phyloP scores from a whole-genome alignment of 2,797 vertebrate genomes.

The Meriones psammophilus region DNA sequence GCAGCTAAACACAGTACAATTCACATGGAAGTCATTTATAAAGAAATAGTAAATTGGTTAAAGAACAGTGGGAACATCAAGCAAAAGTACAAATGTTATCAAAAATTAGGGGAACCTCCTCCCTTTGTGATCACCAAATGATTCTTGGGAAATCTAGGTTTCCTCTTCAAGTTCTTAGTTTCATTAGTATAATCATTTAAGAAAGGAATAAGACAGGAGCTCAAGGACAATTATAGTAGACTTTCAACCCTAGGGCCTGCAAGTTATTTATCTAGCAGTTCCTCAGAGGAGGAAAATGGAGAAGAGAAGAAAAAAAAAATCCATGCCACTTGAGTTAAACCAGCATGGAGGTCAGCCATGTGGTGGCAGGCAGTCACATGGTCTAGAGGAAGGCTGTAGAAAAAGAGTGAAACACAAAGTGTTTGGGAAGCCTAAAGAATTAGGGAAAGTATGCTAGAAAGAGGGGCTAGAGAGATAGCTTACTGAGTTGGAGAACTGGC shows the following conservation, averaged over 20 bases:
- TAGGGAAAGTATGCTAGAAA: not conserved
- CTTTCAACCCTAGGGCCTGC: not conserved
- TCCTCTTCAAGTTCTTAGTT: not conserved
- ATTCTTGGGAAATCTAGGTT: not conserved
- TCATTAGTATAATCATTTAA: not conserved
- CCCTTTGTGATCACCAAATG: not conserved
- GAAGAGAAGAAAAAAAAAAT: not conserved
- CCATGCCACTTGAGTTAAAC: no score
- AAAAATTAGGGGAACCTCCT: not conserved
- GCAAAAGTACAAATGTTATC: not conserved
- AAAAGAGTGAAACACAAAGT: not conserved
- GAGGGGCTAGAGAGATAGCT: not conserved
- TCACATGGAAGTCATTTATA: not conserved
- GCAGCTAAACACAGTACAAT: not conserved
- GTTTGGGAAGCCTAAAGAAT: no score
- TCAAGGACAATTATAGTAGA: not conserved
- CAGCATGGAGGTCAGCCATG: no score
- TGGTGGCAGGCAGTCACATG: not conserved
- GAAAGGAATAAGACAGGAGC: not conserved
- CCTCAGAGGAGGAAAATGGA: not conserved
- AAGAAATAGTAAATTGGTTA: not conserved
- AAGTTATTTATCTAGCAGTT: not conserved
- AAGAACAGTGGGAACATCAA: not conserved
- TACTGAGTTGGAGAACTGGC: not conserved
- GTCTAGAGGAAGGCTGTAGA: not conserved